Percentiles rank a stretch among this genome's conserved stretches.
Evolutionary conservation across 2,797 vertebrate genomes (phyloP).

Genomic region (Acipenser ruthenus): DNA sequence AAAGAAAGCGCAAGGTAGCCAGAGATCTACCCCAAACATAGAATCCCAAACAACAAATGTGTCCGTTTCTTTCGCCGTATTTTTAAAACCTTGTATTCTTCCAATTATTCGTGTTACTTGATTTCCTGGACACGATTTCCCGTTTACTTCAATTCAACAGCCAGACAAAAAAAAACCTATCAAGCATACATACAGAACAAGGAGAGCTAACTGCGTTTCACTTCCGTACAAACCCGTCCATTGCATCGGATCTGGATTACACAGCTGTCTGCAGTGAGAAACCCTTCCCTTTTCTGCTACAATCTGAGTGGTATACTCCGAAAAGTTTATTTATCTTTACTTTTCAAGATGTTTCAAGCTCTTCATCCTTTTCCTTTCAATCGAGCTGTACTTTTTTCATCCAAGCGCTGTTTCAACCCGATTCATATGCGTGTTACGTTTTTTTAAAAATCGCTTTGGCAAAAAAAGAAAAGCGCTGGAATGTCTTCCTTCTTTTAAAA

Average conservation of each 20-base stretch:
- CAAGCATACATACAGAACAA: too few relatives aligned
- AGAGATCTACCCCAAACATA: too few relatives aligned
- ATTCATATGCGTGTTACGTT: background rate
- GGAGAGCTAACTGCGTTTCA: background rate
- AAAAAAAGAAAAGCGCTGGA: background rate
- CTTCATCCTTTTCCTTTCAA: too few relatives aligned
- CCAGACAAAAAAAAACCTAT: too few relatives aligned
- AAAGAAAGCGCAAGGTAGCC: too few relatives aligned
- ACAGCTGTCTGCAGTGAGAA: background rate
- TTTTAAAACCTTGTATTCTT: too few relatives aligned
- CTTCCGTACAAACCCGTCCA: conserved; percentile 17
- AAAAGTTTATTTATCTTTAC: background rate
- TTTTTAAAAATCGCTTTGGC: background rate
- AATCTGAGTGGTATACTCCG: background rate
- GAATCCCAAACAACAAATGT: too few relatives aligned
- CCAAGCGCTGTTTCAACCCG: background rate
- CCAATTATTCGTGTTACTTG: too few relatives aligned
- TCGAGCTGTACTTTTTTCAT: background rate
- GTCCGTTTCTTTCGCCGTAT: too few relatives aligned
- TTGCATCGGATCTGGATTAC: background rate
- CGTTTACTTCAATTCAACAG: too few relatives aligned
- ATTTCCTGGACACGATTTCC: too few relatives aligned
- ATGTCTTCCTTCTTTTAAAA: conserved; percentile 17
- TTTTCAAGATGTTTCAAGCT: background rate
- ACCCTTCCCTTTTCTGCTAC: background rate